A percentile compares a stretch with the other conserved stretches of the same genome.
Evolutionary conservation across 64 coral and sea anemone species (phyloP).

Genomic region (Dendrophyllia cribrosa): DNA sequence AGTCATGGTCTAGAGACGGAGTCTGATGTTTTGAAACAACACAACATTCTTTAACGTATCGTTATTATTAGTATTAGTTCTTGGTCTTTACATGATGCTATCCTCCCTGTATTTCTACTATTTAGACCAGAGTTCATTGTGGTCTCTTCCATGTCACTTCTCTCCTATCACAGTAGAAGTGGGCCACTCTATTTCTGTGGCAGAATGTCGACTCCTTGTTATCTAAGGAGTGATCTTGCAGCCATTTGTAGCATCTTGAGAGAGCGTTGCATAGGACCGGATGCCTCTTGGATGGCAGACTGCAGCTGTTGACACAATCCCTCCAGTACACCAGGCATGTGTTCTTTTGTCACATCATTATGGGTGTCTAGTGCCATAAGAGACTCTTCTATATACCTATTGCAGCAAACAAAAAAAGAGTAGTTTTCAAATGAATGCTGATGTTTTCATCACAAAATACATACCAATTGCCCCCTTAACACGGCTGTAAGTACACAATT

Average conservation of each 20-base stretch:
- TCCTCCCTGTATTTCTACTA: not conserved
- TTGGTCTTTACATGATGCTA: too few relatives aligned
- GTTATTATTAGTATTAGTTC: too few relatives aligned
- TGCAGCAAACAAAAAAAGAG: not conserved
- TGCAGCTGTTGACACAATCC: conserved; percentile 84
- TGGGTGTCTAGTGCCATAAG: conserved; percentile 74
- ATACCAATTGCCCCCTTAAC: not conserved
- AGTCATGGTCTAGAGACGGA: not conserved
- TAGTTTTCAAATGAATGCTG: too few relatives aligned
- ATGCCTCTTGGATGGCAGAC: conserved; percentile 24
- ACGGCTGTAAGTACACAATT: too few relatives aligned
- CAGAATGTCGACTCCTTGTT: not conserved
- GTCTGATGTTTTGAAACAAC: not conserved
- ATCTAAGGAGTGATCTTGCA: conserved; percentile 83
- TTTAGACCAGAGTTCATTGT: not conserved
- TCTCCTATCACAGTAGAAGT: not conserved
- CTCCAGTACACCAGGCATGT: conserved; percentile 75
- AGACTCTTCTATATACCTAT: conserved; percentile 90
- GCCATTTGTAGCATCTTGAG: conserved; percentile 88
- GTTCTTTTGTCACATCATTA: conserved; percentile 85
- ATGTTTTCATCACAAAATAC: not conserved
- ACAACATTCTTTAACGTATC: not conserved
- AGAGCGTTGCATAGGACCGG: conserved; percentile 48
- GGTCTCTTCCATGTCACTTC: not conserved
- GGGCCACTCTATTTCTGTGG: not conserved